These are phyloP conservation scores for Gymnoscopelus braueri DNA, from an alignment of 2,797 vertebrate genomes.

Conservation along the genomic window DNA sequence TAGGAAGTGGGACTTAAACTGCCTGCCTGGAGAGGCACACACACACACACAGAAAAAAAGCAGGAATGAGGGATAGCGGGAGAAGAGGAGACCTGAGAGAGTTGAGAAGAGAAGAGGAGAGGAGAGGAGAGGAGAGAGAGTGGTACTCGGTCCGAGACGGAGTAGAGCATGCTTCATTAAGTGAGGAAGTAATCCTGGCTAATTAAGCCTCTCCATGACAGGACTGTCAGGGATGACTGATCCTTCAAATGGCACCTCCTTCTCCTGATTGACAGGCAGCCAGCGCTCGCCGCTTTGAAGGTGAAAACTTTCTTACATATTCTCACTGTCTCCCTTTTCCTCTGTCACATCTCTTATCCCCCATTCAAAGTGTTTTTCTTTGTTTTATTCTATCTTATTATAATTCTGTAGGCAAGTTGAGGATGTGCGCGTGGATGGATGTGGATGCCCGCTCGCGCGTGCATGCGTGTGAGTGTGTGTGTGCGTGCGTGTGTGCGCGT, in stretches of 20 bases:
- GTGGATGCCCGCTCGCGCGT: too few species aligned
- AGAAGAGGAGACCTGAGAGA: conserved; percentile 3
- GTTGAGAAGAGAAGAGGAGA: conserved; percentile 10
- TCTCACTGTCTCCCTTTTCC: conserved; percentile 61
- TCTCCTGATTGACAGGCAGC: conserved; percentile 78
- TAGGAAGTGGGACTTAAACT: conserved; percentile 63
- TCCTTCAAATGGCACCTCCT: conserved; percentile 81
- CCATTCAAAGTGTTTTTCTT: conserved; percentile 74
- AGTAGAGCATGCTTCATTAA: conserved; percentile 81
- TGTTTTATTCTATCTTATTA: conserved; percentile 71
- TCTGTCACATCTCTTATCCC: conserved; percentile 59
- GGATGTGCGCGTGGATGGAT: neutral
- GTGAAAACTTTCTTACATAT: conserved; percentile 81
- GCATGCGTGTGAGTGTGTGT: too few species aligned
- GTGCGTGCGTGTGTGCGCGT: conserved; percentile 3
- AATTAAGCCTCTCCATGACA: conserved; percentile 86
- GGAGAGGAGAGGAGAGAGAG: conserved; percentile 68
- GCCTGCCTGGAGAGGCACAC: conserved; percentile 54
- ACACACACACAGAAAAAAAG: neutral
- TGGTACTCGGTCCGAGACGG: conserved; percentile 75
- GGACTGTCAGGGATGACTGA: conserved; percentile 85
- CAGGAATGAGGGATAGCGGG: conserved; percentile 11
- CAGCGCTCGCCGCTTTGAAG: conserved; percentile 76
- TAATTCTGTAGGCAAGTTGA: conserved; percentile 53
- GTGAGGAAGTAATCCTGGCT: conserved; percentile 85